These are phyloP conservation scores for Paralichthys olivaceus DNA, from an alignment of 2,113 vertebrate genomes.

Conservation along the genomic window DNA sequence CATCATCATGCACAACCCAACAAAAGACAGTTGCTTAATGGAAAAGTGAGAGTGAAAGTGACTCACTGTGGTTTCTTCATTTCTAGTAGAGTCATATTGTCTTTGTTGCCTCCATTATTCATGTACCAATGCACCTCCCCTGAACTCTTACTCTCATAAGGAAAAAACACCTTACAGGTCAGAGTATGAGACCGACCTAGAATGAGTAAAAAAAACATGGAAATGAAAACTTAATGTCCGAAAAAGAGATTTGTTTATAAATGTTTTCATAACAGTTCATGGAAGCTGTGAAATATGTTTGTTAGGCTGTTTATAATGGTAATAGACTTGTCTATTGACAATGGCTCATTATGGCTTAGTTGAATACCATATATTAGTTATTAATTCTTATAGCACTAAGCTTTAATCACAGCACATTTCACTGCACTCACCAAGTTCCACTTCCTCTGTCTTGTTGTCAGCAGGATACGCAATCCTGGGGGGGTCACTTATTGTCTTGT, in stretches of 20 bases:
- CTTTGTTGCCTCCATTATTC: slow-evolving; percentile 48
- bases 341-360: no score
- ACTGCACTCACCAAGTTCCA: slow-evolving; percentile 68
- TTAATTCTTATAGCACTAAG: not conserved
- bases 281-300: no score
- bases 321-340: no score
- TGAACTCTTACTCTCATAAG: slow-evolving; percentile 69
- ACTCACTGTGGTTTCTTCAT: slow-evolving; percentile 52
- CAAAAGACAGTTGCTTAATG: not conserved
- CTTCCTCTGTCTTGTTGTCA: slow-evolving; percentile 37
- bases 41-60: not conserved
- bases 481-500: rapidly evolving
- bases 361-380: no score
- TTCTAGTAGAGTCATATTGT: slow-evolving; percentile 45
- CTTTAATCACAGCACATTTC: not conserved
- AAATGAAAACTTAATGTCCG: not conserved
- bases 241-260: not conserved
- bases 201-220: slow-evolving; percentile 16
- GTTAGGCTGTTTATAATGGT: no score
- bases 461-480: slow-evolving; percentile 52
- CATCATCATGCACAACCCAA: not conserved
- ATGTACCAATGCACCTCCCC: slow-evolving; percentile 81
- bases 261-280: no score
- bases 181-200: slow-evolving; percentile 83
- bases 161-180: slow-evolving; percentile 82